phyloP scores from a whole-genome alignment of 64 coral and sea anemone species.

The Porites australiensis region DNA sequence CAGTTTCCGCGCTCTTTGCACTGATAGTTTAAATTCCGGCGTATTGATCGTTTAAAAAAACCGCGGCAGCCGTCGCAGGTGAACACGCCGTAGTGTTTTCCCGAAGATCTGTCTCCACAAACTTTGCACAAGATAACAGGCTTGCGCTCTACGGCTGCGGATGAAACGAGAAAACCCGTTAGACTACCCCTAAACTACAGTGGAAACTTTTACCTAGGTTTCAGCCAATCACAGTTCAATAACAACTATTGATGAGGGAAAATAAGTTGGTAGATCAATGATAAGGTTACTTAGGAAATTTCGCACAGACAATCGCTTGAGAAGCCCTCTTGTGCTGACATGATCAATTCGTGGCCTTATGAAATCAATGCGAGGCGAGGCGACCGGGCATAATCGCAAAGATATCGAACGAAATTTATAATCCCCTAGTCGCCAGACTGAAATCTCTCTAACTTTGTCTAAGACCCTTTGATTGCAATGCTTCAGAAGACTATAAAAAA shows the following conservation, averaged over 20 bases:
- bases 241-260: neutral
- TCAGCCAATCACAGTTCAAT: conserved; percentile 20
- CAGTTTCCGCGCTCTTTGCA: conserved; percentile 95
- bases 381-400: neutral
- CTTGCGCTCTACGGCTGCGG: conserved; percentile 74
- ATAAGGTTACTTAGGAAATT: conserved; percentile 15
- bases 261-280: neutral
- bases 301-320: neutral
- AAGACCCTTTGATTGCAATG: neutral
- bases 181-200: neutral
- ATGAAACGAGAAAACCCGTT: neutral
- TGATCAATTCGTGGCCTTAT: conserved; percentile 33
- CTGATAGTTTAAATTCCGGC: conserved; percentile 85
- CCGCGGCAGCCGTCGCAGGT: conserved; percentile 97
- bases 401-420: neutral
- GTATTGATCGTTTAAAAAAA: conserved; percentile 95
- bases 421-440: neutral
- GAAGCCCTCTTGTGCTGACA: neutral
- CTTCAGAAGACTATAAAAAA: too few species aligned
- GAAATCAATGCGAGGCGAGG: conserved; percentile 45
- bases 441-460: neutral
- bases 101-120: conserved; percentile 95
- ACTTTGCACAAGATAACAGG: conserved; percentile 92
- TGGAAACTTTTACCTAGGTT: neutral
- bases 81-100: conserved; percentile 98